Percentiles rank a stretch among this genome's conserved stretches.
Conservation (phyloP, 2,797 vertebrate genomes). For the Champsocephalus esox region DNA sequence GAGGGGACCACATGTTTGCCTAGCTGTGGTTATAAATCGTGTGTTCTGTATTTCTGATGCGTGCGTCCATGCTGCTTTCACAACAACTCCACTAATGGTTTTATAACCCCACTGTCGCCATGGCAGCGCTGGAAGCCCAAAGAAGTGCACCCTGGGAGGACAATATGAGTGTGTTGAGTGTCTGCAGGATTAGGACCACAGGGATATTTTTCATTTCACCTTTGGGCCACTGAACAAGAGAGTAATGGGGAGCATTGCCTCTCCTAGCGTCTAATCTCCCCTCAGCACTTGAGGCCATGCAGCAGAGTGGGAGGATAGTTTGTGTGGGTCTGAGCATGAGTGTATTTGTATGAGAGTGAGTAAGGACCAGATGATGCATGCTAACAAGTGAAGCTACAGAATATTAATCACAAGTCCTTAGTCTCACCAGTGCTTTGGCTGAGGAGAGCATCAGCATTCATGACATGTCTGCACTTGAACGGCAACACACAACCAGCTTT, state of each 20-base stretch:
- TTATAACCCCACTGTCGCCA: conserved; percentile 78
- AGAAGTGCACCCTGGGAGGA: conserved; percentile 74
- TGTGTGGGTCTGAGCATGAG: conserved; percentile 19
- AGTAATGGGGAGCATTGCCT: conserved; percentile 70
- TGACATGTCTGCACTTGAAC: conserved; percentile 58
- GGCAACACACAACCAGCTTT: conserved; percentile 44
- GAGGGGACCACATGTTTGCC: conserved; percentile 55
- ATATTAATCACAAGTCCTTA: conserved; percentile 82
- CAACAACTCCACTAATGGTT: conserved; percentile 78
- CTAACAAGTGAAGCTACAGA: conserved; percentile 81
- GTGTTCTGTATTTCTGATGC: conserved; percentile 43
- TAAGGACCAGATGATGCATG: conserved; percentile 76
- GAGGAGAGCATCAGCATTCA: conserved; percentile 69
- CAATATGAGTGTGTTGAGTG: conserved; percentile 75
- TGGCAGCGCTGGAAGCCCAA: conserved; percentile 81
- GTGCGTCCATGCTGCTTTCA: conserved; percentile 66
- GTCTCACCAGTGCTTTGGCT: conserved; percentile 51
- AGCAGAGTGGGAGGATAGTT: conserved; percentile 58
- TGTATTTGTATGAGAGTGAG: conserved; percentile 55
- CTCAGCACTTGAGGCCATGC: conserved; percentile 68
- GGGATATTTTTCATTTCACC: conserved; percentile 78
- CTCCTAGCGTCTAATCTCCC: conserved; percentile 72
- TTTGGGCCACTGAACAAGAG: conserved; percentile 70
- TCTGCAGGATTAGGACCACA: conserved; percentile 77
- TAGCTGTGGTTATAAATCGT: conserved; percentile 49